A percentile compares a stretch with the other conserved stretches of the same genome.
Evolutionary conservation across 1,140 invertebrate genomes (phyloP).

Genomic region (Amphibalanus amphitrite): DNA sequence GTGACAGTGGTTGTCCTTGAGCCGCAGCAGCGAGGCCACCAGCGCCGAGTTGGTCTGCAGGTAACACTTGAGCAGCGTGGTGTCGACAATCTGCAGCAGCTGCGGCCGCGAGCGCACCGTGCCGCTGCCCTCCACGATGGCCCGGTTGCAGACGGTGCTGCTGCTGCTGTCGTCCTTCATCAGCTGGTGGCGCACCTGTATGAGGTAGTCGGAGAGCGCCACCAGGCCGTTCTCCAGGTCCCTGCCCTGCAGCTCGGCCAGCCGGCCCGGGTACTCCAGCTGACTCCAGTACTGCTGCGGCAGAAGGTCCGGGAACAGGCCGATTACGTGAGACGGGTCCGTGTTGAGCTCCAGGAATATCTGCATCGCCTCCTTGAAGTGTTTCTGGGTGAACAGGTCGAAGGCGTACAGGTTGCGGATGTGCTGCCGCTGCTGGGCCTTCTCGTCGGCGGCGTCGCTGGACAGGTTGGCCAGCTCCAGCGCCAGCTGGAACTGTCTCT

Average conservation of each 20-base stretch:
- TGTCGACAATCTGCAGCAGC: constrained; percentile 85
- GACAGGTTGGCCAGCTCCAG: constrained; percentile 74
- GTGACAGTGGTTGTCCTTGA: constrained; percentile 80
- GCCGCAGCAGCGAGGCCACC: constrained; percentile 67
- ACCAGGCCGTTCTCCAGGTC: constrained; percentile 75
- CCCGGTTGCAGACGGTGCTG: constrained; percentile 7
- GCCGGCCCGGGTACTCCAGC: constrained; percentile 35
- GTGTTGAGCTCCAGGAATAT: constrained; percentile 74
- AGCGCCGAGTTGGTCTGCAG: constrained; percentile 86
- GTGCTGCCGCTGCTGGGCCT: constrained; percentile 56
- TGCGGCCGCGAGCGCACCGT: constrained; percentile 34
- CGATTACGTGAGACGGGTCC: constrained; percentile 87
- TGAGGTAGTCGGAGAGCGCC: constrained; percentile 76
- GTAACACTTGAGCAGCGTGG: constrained; percentile 89
- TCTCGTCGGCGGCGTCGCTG: constrained; percentile 59
- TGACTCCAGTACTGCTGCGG: constrained; percentile 41
- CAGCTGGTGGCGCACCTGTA: constrained; percentile 26
- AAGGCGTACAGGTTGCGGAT: constrained; percentile 82
- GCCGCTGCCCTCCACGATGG: constrained; percentile 31
- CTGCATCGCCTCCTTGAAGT: constrained; percentile 75
- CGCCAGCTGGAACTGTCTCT: constrained; percentile 88
- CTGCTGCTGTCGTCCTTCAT: constrained; percentile 17
- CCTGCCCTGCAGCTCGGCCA: constrained; percentile 50
- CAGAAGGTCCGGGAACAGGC: constrained; percentile 75
- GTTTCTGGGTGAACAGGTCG: constrained; percentile 70